Base-by-base conservation (phyloP, 2,888 invertebrate genomes). In the Dione vanillae region DNA sequence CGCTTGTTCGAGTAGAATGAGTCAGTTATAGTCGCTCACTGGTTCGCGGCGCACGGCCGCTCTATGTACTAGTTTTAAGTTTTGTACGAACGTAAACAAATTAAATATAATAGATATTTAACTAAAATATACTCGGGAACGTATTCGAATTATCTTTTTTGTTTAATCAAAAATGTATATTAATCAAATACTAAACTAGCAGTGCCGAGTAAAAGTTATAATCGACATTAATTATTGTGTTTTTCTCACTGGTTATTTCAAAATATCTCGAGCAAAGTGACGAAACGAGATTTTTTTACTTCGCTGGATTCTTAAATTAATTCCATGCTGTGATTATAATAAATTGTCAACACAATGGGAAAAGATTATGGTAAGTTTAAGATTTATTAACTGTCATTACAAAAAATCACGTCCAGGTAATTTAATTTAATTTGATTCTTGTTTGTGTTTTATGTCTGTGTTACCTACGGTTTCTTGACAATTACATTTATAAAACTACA, bases 331-430 rank as follows among this genome's bases (percentile, higher is more conserved):
- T 62, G 27, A 54, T 45, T 54, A 20, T 2, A 19, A 19, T 40
- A 51, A 11, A 62, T 37, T 12, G 45, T 61, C 35, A 65, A 58
- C 69, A 78, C 56, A 69, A 90, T 90, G 90, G 86, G 85, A 68
- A 89, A 90, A 80, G 87, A 88, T 78, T 89, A 87, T 74, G 90
- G 90, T 90, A 54, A 75, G 78, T 77, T 71, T 65, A n/a, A 43
- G 10, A 9, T 43, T 47, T 43, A 3, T 27, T 49, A 5, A 16
- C 3, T 61, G 10, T 40, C 6, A 1, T 1, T n/a, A 43, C 5
- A n/a, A 7, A 43, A n/a, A 11, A 27, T 61, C 43, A 27, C 45
- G 35, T 61, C 20, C 12, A 27, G 12, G 16, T 16, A 61, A 45
- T 61, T 61, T 27, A 45, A 61, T 61, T 45, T 45, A 45, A 11